Percentiles rank a stretch among this genome's conserved stretches.
These are phyloP conservation scores for Urocitellus parryii DNA, from an alignment of 2,113 vertebrate genomes.

Conservation along the genomic window DNA sequence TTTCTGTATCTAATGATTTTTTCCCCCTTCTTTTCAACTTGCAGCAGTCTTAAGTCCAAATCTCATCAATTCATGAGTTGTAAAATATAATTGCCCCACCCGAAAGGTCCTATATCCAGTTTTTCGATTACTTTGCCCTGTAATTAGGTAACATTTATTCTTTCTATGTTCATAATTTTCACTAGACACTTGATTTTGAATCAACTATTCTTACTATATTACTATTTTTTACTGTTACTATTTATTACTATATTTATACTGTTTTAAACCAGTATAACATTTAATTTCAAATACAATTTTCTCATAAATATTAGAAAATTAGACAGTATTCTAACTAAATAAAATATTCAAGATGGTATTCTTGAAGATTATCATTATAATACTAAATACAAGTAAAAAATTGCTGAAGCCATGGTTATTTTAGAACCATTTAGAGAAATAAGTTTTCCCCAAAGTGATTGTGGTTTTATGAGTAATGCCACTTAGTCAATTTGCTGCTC, in stretches of 20 bases:
- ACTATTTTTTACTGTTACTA: background rate
- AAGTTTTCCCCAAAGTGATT: background rate
- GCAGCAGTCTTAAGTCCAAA: background rate
- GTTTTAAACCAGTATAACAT: background rate
- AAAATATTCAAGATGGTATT: background rate
- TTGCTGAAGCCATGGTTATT: background rate
- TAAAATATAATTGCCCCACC: background rate
- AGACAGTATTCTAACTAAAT: background rate
- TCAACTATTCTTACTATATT: background rate
- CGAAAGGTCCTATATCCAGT: background rate
- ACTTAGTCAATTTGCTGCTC: background rate
- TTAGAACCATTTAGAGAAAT: background rate
- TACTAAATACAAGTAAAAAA: background rate
- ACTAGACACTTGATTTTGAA: background rate
- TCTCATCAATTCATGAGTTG: background rate
- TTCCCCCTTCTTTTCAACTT: background rate
- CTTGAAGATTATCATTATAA: constrained; percentile 11
- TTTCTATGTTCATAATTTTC: background rate
- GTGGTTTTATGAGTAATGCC: background rate
- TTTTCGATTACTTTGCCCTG: background rate
- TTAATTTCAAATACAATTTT: background rate
- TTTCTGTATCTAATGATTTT: background rate
- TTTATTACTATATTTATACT: background rate
- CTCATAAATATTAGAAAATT: background rate
- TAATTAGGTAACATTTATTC: background rate